These are phyloP conservation scores for Neocrepidodera transversa DNA, from an alignment of 2,888 invertebrate genomes.

Conservation along the genomic window DNA sequence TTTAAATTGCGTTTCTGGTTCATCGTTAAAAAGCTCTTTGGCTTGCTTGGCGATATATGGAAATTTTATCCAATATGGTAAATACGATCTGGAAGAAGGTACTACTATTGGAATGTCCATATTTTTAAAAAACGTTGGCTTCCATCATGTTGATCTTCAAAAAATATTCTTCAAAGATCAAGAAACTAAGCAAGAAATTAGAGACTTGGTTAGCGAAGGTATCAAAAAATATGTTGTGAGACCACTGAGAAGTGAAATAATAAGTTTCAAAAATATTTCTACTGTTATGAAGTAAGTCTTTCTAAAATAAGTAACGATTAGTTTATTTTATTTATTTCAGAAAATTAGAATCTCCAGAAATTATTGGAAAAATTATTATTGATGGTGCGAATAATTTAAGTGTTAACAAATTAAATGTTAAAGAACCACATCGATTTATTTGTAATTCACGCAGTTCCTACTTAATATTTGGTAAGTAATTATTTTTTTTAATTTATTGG, in stretches of 20 bases:
- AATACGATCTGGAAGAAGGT: slow-evolving; percentile 73
- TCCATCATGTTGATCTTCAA: slow-evolving; percentile 80
- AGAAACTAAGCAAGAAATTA: slow-evolving; percentile 65
- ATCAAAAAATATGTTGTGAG: slow-evolving; percentile 70
- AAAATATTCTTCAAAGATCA: slow-evolving; percentile 65
- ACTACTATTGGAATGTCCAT: slow-evolving; percentile 76
- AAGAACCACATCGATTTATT: slow-evolving; percentile 54
- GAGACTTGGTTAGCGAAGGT: slow-evolving; percentile 68
- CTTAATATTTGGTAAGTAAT: slow-evolving; percentile 55
- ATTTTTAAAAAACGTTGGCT: slow-evolving; percentile 79
- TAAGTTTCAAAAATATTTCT: slow-evolving; percentile 70
- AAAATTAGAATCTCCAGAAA: slow-evolving; percentile 47
- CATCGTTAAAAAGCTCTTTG: slow-evolving; percentile 78
- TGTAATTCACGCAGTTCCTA: slow-evolving; percentile 55
- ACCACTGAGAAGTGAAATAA: slow-evolving; percentile 72
- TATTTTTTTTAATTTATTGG: too few relatives aligned
- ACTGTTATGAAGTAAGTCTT: slow-evolving; percentile 69
- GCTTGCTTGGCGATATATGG: slow-evolving; percentile 69
- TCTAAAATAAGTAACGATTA: background rate
- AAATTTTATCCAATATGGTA: slow-evolving; percentile 85
- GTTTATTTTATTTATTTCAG: slow-evolving; percentile 42
- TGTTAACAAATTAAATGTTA: slow-evolving; percentile 53
- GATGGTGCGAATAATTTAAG: slow-evolving; percentile 50
- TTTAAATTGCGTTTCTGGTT: slow-evolving; percentile 89
- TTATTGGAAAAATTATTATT: slow-evolving; percentile 55